Evolutionary conservation across 2,797 vertebrate species (phyloP).

Genomic region (Artibeus jamaicensis): DNA sequence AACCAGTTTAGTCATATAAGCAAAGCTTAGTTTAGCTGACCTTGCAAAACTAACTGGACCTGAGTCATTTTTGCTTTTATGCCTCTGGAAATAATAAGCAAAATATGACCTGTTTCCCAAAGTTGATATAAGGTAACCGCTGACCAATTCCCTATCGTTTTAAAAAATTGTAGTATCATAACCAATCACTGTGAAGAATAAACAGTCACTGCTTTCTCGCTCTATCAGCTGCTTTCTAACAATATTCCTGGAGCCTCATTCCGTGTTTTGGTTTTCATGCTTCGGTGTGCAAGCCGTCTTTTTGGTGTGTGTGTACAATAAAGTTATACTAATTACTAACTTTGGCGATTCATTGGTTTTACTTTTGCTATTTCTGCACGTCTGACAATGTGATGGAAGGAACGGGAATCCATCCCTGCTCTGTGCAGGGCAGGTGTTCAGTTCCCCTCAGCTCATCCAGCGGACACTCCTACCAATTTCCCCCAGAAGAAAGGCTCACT

Average conservation of each 20-base stretch:
- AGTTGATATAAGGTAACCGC: not conserved
- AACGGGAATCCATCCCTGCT: not conserved
- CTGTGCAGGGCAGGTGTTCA: not conserved
- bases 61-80: not conserved
- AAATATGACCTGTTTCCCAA: not conserved
- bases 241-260: not conserved
- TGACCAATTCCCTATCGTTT: not conserved
- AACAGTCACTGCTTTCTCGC: not conserved
- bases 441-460: not conserved
- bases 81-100: not conserved
- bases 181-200: not conserved
- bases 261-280: not conserved
- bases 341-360: not conserved
- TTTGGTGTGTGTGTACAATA: not conserved
- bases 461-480: not conserved
- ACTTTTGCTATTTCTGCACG: not conserved
- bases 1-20: not conserved
- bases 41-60: not conserved
- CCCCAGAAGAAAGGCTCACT: not conserved
- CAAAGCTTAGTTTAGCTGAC: not conserved
- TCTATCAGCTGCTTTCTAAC: not conserved
- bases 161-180: not conserved
- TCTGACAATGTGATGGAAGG: not conserved
- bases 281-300: not conserved
- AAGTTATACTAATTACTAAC: not conserved